Base-by-base conservation (phyloP, 2,888 invertebrate species). In the Eupithecia subfuscata region DNA sequence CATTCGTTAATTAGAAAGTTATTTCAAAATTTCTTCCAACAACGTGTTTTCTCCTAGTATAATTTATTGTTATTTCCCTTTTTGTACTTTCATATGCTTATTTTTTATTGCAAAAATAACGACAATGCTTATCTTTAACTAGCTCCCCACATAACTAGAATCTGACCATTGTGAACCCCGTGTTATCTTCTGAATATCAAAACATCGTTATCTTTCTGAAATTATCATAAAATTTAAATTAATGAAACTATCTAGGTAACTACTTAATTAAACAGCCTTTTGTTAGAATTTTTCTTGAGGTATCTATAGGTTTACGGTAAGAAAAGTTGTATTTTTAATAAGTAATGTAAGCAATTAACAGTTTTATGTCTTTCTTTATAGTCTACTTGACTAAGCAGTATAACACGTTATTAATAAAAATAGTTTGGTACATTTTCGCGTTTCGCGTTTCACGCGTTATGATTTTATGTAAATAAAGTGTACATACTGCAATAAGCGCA, bases 331-430 rank as follows among this genome's bases (percentile, higher is more conserved):
- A 85, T 83, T 85, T 82, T 84, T 87, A 87, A 84, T 86, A 84
- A 88, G 85, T 85, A 87, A 87, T 85, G 85, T 84, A 80, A 85
- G 85, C 85, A 86, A 84, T 90, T 85, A 89, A 88, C 84, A 85
- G 82, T 87, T 91, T 90, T 86, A 91, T 89, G 88, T 86, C 75
- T 87, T 85, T 88, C 84, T 90, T 90, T 89, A 90, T 87, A 86
- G 86, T 86, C 86, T 86, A 87, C 85, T 90, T 88, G 85, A 88
- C 85, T 90, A 88, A 88, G 85, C 85, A 86, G 82, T 86, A 86
- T 85, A 87, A 87, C 87, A 89, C 88, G 88, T 86, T 87, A 89
- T 89, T 87, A 88, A 88, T 87, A 85, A 84, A 69, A 71, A 73
- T 71, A 75, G 86, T 86, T 86, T 85, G 86, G 81, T 86, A 84